phyloP scores from a whole-genome alignment of 2,888 invertebrate species.

The Epinotia ramella region DNA sequence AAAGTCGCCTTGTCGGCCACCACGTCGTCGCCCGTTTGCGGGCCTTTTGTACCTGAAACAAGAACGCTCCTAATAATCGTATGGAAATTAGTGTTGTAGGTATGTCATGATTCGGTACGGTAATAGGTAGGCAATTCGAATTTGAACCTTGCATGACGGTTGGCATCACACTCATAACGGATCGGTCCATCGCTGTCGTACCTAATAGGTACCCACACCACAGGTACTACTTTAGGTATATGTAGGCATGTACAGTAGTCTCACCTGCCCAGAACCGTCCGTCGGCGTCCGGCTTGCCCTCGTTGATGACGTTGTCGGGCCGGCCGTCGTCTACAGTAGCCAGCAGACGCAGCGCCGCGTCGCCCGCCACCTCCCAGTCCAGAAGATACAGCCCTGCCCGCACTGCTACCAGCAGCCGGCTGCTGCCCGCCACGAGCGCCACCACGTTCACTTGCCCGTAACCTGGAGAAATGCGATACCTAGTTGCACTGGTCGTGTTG shows the following conservation, averaged over 20 bases:
- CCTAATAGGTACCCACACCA: too few species aligned
- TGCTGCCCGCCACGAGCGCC: slow-evolving; percentile 69
- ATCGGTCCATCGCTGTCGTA: too few species aligned
- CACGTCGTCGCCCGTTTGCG: slow-evolving; percentile 79
- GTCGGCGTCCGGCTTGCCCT: slow-evolving; percentile 87
- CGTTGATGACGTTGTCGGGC: slow-evolving; percentile 85
- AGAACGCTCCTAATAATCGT: neutral
- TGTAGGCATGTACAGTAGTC: neutral
- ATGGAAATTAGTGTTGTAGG: too few species aligned
- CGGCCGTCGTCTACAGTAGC: slow-evolving; percentile 65
- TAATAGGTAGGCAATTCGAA: too few species aligned
- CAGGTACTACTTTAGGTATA: too few species aligned
- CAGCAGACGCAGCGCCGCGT: slow-evolving; percentile 66
- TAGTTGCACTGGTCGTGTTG: neutral
- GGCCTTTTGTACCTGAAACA: slow-evolving; percentile 86
- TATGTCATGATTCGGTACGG: too few species aligned
- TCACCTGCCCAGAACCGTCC: slow-evolving; percentile 88
- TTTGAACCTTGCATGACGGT: too few species aligned
- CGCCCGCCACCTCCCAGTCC: slow-evolving; percentile 76
- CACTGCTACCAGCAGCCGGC: slow-evolving; percentile 74
- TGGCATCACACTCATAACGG: too few species aligned
- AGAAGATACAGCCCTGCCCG: slow-evolving; percentile 75
- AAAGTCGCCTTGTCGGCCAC: slow-evolving; percentile 82
- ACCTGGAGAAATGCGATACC: slow-evolving; percentile 54
- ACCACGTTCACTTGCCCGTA: slow-evolving; percentile 83